These are phyloP conservation scores for Virgularia gustaviana DNA, from an alignment of 92 coral and sea anemone genomes.

Conservation along the genomic window DNA sequence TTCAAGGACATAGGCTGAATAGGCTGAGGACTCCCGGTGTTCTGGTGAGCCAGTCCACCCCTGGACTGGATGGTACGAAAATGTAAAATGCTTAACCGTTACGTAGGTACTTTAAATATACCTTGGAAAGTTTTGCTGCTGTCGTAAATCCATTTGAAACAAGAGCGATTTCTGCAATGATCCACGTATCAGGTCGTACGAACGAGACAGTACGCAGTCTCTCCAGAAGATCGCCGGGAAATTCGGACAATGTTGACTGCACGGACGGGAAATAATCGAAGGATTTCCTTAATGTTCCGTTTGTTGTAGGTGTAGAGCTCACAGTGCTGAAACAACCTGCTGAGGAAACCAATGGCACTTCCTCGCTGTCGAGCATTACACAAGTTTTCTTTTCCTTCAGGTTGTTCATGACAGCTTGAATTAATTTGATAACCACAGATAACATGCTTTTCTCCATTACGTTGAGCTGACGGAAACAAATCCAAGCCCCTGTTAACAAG, in stretches of 20 bases:
- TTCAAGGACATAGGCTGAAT: too few relatives aligned
- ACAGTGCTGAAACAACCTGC: conserved; percentile 93
- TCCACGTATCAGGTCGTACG: conserved; percentile 75
- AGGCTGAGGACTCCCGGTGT: too few relatives aligned
- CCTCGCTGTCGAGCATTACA: conserved; percentile 78
- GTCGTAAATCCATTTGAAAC: conserved; percentile 84
- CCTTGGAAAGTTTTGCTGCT: conserved; percentile 71
- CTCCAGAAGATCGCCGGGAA: conserved; percentile 65
- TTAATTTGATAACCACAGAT: conserved; percentile 67
- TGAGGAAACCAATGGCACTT: conserved; percentile 57
- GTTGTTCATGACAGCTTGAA: conserved; percentile 70
- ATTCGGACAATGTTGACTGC: conserved; percentile 64
- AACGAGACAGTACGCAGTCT: conserved; percentile 83
- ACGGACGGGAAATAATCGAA: conserved; percentile 23
- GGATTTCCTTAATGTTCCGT: conserved; percentile 3
- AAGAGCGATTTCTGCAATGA: conserved; percentile 79
- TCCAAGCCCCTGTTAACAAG: conserved; percentile 99
- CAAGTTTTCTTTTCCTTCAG: conserved; percentile 70
- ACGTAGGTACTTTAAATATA: conserved; percentile 66
- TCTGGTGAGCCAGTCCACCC: too few relatives aligned
- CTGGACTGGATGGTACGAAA: conserved; percentile 57
- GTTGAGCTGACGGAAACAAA: conserved; percentile 77
- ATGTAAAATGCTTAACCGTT: conserved; percentile 56
- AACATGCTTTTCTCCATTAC: conserved; percentile 71
- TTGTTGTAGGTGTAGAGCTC: conserved; percentile 21